Conservation (phyloP, 2,888 invertebrate species). For the Ametastegia equiseti region DNA sequence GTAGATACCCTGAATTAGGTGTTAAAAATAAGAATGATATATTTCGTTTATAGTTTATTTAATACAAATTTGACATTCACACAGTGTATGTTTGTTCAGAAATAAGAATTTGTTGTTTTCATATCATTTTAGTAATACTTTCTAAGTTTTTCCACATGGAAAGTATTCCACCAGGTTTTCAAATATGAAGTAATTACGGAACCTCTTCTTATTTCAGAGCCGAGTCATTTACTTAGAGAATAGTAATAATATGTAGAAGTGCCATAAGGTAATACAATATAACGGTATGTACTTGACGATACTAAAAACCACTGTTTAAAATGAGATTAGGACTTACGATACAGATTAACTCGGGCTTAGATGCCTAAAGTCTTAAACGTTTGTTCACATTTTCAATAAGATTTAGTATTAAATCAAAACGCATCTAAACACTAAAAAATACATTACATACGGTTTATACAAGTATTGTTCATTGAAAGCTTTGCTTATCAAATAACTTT, state of each 20-base stretch:
- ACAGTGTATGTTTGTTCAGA: slow-evolving; percentile 66
- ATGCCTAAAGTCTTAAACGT: slow-evolving; percentile 44
- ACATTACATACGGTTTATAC: slow-evolving; percentile 48
- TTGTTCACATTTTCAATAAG: slow-evolving; percentile 44
- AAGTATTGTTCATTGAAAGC: slow-evolving; percentile 39
- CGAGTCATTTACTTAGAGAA: slow-evolving; percentile 37
- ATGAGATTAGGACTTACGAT: slow-evolving; percentile 45
- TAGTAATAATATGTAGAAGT: slow-evolving; percentile 44
- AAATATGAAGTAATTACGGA: slow-evolving; percentile 21
- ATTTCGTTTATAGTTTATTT: slow-evolving; percentile 66
- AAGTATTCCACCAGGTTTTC: slow-evolving; percentile 35
- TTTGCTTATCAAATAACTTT: slow-evolving; percentile 46
- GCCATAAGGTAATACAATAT: slow-evolving; percentile 45
- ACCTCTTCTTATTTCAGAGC: slow-evolving; percentile 27
- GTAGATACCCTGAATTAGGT: background rate
- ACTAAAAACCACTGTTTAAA: slow-evolving; percentile 42
- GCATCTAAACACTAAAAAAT: slow-evolving; percentile 46
- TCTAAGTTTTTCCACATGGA: slow-evolving; percentile 37
- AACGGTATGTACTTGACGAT: slow-evolving; percentile 35
- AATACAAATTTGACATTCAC: slow-evolving; percentile 74
- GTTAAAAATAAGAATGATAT: background rate
- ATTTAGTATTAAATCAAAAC: slow-evolving; percentile 45
- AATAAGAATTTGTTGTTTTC: slow-evolving; percentile 58
- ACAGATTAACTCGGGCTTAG: slow-evolving; percentile 42
- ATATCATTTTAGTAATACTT: slow-evolving; percentile 50